phyloP scores from a whole-genome alignment of 1,140 invertebrate species.

The Octopus sinensis region DNA sequence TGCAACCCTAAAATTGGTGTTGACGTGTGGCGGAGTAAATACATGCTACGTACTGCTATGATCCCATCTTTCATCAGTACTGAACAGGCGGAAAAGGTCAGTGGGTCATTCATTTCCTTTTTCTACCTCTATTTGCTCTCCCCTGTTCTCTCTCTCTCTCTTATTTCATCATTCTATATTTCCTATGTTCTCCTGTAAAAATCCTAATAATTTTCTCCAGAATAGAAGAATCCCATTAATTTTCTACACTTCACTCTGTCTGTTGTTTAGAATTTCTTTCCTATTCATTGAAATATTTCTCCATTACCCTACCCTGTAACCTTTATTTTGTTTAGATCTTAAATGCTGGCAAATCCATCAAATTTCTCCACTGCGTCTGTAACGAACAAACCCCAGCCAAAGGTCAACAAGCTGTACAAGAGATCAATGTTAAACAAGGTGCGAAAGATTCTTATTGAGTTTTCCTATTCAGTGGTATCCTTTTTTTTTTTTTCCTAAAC shows the following conservation, averaged over 20 bases:
- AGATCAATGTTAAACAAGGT: constrained; percentile 54
- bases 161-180: too few species aligned
- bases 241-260: too few species aligned
- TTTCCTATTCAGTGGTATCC: too few species aligned
- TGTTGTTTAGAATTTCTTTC: too few species aligned
- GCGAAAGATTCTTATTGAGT: neutral
- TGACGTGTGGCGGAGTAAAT: constrained; percentile 93
- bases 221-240: too few species aligned
- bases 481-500: too few species aligned
- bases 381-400: constrained; percentile 73
- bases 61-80: constrained; percentile 60
- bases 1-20: constrained; percentile 74
- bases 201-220: too few species aligned
- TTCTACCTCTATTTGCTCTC: too few species aligned
- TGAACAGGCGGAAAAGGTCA: constrained; percentile 58
- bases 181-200: too few species aligned
- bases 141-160: too few species aligned
- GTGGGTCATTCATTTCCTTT: neutral
- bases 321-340: constrained; percentile 67
- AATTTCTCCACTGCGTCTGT: constrained; percentile 89
- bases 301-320: neutral
- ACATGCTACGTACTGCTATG: constrained; percentile 71
- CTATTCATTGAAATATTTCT: too few species aligned
- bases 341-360: constrained; percentile 90
- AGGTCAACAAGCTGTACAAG: constrained; percentile 65